Base-by-base conservation (phyloP, 1,140 invertebrate species). In the Hirudo medicinalis region DNA sequence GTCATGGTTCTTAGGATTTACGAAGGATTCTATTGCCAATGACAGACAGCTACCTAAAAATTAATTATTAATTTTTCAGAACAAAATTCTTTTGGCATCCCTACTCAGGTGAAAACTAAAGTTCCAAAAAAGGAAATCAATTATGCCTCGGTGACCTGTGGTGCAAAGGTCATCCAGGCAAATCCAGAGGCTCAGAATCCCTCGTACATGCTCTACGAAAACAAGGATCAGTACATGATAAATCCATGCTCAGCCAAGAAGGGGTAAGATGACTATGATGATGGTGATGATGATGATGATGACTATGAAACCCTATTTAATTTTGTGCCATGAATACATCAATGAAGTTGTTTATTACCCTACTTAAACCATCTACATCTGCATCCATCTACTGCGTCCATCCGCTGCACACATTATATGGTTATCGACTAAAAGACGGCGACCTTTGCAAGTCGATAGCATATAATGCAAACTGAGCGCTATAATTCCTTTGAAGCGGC, bases 191-290 rank as follows among this genome's bases (percentile, higher is more conserved):
- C 94, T 0, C 87, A 89, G 73, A 91, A 92, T 87, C 87, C 75
- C 69, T 80, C 77, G 70, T 88, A 89, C 36, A 87, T 99, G 40
- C 82, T 99, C 15, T 93, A 89, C 66, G 87, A 89, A 0, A 90
- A 89, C 49, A 86, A 88, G 73, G 97, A 99, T 81, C 95, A 99
- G 79, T 99, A 99, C 78, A 92, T 98, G 89, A 85, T 98, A 29
- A 99, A 96, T 80, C 91, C 92, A 6, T 99, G 96, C 81, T 90
- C 88, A 72, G 89, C 76, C 27, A 81, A 79, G 73, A 88, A 79
- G 82, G 85, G 75, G 81, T 84, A 54, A 66, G 67, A 49, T n/a
- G 32, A 67, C 11, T n/a, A 5, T 57, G 5, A 36, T 36, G 32
- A 36, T 36, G 43, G 13, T 17, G 13, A 49, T 49, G 43, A 11